A percentile compares a stretch with the other conserved stretches of the same genome.
Conservation (phyloP, 64 coral and sea anemone species). For the Anthopleura sola region DNA sequence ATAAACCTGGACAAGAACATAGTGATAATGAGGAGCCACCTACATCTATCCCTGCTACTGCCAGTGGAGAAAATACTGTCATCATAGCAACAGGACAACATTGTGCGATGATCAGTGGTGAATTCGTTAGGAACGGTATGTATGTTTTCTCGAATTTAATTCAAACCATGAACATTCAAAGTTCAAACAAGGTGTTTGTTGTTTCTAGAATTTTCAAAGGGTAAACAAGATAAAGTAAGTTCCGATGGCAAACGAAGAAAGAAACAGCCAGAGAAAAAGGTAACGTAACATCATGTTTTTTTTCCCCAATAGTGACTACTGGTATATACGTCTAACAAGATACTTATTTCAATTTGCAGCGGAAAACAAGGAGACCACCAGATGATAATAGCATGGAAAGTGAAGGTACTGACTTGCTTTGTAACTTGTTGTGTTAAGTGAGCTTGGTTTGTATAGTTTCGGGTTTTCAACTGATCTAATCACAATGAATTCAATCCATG, state of each 20-base stretch:
- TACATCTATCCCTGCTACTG: background rate
- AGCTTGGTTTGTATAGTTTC: too few relatives aligned
- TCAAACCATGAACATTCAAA: background rate
- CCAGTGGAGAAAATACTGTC: constrained; percentile 12
- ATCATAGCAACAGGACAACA: constrained; percentile 21
- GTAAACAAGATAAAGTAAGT: background rate
- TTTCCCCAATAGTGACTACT: too few relatives aligned
- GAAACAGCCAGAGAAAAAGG: background rate
- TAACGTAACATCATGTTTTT: too few relatives aligned
- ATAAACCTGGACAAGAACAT: background rate
- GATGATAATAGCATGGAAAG: background rate
- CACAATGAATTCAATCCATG: too few relatives aligned
- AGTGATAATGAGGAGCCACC: background rate
- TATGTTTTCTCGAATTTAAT: background rate
- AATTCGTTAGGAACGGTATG: background rate
- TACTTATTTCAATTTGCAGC: background rate
- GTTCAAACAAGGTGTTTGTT: background rate
- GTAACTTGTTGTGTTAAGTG: background rate
- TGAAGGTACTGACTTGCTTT: background rate
- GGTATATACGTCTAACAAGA: background rate
- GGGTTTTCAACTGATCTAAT: too few relatives aligned
- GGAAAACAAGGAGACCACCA: background rate
- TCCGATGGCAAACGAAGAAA: background rate
- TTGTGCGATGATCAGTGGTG: background rate
- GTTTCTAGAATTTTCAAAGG: constrained; percentile 1